Conservation (phyloP, 2,113 vertebrate species). For the Acanthisitta chloris region DNA sequence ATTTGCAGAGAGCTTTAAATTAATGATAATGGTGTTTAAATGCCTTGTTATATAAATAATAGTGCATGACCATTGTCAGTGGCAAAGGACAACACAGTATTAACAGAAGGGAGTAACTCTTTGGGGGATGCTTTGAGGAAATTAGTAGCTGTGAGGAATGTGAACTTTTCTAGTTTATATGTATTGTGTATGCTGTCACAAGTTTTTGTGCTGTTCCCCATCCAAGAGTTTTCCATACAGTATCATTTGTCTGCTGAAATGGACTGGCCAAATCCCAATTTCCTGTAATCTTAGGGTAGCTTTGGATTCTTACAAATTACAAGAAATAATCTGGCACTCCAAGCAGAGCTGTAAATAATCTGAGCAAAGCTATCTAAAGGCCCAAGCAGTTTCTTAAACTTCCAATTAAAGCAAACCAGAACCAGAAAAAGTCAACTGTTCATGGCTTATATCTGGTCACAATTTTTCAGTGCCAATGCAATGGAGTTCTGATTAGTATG, state of each 20-base stretch:
- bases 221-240: background rate
- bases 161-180: background rate
- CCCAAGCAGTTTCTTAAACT: background rate
- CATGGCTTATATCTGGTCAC: background rate
- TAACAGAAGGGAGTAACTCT: background rate
- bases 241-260: background rate
- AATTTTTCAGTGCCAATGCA: background rate
- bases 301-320: background rate
- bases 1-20: background rate
- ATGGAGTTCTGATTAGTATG: background rate
- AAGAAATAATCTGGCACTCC: background rate
- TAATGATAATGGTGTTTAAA: background rate
- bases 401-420: background rate
- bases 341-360: background rate
- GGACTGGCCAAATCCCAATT: background rate
- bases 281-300: background rate
- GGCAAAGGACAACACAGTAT: background rate
- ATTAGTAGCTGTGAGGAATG: background rate
- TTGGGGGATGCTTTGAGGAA: background rate
- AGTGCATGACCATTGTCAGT: background rate
- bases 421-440: background rate
- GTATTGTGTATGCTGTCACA: background rate
- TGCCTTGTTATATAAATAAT: background rate
- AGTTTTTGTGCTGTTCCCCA: background rate
- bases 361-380: background rate